These are phyloP conservation scores for Linnaemya tessellans DNA, from an alignment of 2,888 invertebrate genomes.

Conservation along the genomic window DNA sequence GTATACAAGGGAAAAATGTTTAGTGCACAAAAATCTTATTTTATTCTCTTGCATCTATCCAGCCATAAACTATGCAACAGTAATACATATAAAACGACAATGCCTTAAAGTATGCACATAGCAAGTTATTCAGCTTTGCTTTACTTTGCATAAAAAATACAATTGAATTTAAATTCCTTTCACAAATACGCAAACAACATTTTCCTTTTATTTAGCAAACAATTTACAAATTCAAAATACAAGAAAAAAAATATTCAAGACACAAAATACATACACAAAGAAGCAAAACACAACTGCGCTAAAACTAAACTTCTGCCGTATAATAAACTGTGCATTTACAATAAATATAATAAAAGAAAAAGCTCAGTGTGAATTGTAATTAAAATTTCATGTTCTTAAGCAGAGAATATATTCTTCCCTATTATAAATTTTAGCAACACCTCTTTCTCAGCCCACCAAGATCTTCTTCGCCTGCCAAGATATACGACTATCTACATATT, in stretches of 20 bases:
- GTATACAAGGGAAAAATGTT: not conserved
- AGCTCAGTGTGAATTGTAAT: conserved; percentile 66
- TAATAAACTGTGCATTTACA: conserved; percentile 46
- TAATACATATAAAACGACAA: conserved; percentile 23
- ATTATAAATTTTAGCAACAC: conserved; percentile 44
- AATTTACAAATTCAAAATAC: conserved; percentile 30
- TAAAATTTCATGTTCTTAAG: conserved; percentile 67
- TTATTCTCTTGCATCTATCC: not conserved
- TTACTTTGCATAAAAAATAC: conserved; percentile 10
- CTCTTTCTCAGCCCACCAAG: not conserved
- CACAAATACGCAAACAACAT: conserved; percentile 37
- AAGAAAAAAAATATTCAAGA: not conserved
- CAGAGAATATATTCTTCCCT: conserved; percentile 23
- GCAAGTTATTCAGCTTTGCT: conserved; percentile 42
- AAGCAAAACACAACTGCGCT: not conserved
- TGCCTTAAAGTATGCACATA: conserved; percentile 56
- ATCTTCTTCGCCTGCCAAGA: not conserved
- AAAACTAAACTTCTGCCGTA: conserved; percentile 45
- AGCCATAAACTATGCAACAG: conserved; percentile 43
- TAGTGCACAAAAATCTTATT: not conserved
- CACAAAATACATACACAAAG: not conserved
- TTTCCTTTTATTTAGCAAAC: conserved; percentile 57
- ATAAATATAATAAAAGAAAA: conserved; percentile 4
- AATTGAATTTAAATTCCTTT: conserved; percentile 60
- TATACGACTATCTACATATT: too few species aligned